Conservation (phyloP, 2,113 vertebrate genomes). For the Vulpes lagopus region DNA sequence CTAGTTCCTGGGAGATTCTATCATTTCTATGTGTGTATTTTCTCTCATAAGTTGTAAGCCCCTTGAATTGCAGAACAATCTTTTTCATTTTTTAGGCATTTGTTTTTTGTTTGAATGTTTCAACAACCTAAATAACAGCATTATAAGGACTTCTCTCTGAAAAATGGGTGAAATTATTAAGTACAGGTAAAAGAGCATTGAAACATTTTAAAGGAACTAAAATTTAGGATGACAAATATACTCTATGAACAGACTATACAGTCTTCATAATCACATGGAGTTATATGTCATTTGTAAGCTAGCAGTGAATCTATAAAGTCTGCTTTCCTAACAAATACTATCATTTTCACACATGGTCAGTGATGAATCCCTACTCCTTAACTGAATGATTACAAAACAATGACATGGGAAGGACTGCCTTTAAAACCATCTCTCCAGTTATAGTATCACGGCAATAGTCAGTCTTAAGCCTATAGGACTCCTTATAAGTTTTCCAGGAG, state of each 20-base stretch:
- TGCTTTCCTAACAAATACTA: background rate
- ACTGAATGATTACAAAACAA: background rate
- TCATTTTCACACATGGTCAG: background rate
- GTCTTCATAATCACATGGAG: background rate
- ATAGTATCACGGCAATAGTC: background rate
- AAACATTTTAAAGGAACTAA: background rate
- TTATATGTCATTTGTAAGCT: background rate
- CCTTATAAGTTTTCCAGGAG: background rate
- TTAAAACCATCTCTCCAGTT: background rate
- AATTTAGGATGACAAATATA: background rate
- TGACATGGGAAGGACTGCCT: background rate
- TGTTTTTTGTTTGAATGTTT: conserved; percentile 19
- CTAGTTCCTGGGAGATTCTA: background rate
- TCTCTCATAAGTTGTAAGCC: background rate
- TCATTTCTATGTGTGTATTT: background rate
- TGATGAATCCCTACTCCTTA: background rate
- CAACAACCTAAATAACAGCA: conserved; percentile 27
- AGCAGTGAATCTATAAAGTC: background rate
- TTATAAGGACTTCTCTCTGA: background rate
- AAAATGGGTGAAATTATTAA: background rate
- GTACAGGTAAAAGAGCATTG: background rate
- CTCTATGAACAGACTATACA: background rate
- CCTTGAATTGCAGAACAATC: background rate
- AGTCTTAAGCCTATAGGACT: background rate
- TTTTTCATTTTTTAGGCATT: background rate